Evolutionary conservation across 2,113 vertebrate genomes (phyloP), one percentile per base, ranked within the genome.

Genomic region (Mirza zaza): DNA sequence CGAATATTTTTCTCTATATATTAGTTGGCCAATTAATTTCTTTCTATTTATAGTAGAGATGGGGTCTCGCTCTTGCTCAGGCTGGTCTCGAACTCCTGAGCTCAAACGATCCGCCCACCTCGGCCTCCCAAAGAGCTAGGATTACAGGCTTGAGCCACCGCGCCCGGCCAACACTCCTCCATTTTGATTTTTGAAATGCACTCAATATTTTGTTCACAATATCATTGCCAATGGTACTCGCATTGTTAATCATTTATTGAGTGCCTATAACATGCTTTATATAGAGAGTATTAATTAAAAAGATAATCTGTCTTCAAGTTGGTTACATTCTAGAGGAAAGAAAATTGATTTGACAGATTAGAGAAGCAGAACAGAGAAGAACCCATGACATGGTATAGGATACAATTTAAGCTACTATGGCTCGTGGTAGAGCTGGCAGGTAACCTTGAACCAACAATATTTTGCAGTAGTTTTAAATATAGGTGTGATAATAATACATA

Each of bases 381-480:
- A 87, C 23, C 11, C 90, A 25, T 70, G 59, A 96, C 91, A 89
- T 89, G 50, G 23, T 70, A 39, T 6, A 76, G 45, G 13, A 36
- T 86, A 91, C 23, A 70, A 6, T 88, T 77, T 94, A 86, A 95
- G 25, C 39, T 80, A 39, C 50, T 1, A 27, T 91, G 17, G 42
- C 73, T 63, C 39, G 81, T 93, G 23, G 23, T 59, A 42, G 32
- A 93, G 8, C 29, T n/a, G 12, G 42, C 48, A 94, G 27, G 10
- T 91, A 91, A 95, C 63, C 21, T 55, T 80, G 42, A 85, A 21
- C 34, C 12, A 61, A 25, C 6, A 77, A 29, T 67, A 57, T 83
- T 83, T 93, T 45, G 9, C 11, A 67, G 52, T 85, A 59, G 45
- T 88, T 97, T 95, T 91, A 71, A 94, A 75, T n/a, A 70, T 61